Conservation (phyloP, 2,888 invertebrate genomes). For the Gryllus longicercus region DNA sequence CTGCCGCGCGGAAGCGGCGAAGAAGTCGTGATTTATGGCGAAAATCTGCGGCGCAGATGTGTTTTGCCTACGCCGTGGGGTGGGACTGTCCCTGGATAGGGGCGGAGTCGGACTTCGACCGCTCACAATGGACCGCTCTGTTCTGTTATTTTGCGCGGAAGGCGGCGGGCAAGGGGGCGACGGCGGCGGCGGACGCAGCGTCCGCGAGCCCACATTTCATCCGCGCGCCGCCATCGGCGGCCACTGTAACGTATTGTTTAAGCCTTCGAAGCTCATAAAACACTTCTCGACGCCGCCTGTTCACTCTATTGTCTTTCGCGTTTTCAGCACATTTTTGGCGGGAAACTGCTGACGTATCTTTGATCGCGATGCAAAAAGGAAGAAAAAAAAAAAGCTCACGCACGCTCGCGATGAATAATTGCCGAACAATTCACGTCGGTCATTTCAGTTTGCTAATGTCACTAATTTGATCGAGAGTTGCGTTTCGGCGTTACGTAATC, state of each 20-base stretch:
- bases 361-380: background rate
- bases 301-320: constrained; percentile 6
- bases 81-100: background rate
- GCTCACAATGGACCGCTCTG: background rate
- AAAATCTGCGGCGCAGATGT: background rate
- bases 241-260: constrained; percentile 17
- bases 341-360: constrained; percentile 2
- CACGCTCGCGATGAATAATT: background rate
- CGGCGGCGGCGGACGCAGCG: background rate
- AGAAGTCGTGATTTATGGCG: constrained; percentile 17
- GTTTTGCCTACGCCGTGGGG: background rate
- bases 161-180: background rate
- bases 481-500: background rate
- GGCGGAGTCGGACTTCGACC: no score
- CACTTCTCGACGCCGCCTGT: background rate
- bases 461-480: constrained; percentile 17
- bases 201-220: background rate
- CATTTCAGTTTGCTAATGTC: constrained; percentile 10
- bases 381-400: background rate
- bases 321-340: background rate
- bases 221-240: background rate
- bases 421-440: background rate
- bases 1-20: background rate
- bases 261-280: constrained; percentile 17
- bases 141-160: background rate